Evolutionary conservation across 2,888 invertebrate species (phyloP).

Genomic region (Heliconius hortense): DNA sequence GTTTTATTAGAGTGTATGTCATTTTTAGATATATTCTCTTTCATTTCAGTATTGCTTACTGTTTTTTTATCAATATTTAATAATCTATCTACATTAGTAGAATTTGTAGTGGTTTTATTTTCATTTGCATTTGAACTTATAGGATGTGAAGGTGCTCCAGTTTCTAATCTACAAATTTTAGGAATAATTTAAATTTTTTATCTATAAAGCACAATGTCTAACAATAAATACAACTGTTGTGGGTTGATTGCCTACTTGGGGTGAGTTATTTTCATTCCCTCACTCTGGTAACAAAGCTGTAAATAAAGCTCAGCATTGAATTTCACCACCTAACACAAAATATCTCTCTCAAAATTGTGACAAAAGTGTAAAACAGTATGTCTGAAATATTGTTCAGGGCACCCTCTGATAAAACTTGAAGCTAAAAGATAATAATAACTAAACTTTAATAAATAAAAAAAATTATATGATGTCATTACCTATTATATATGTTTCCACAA

Average conservation of each 20-base stretch:
- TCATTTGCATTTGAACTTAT: slow-evolving; percentile 41
- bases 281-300: too few relatives aligned
- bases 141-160: slow-evolving; percentile 41
- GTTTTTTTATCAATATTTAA: slow-evolving; percentile 44
- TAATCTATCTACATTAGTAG: slow-evolving; percentile 38
- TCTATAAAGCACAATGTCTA: too few relatives aligned
- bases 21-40: slow-evolving; percentile 46
- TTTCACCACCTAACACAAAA: background rate
- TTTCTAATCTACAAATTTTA: slow-evolving; percentile 43
- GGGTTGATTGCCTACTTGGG: too few relatives aligned
- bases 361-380: background rate
- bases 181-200: background rate
- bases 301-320: too few relatives aligned
- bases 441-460: background rate
- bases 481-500: slow-evolving; percentile 34
- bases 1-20: background rate
- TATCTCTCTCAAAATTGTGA: background rate
- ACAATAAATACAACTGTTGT: too few relatives aligned
- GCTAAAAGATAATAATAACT: background rate
- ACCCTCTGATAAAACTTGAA: background rate
- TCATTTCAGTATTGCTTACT: slow-evolving; percentile 39
- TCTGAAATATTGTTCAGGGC: background rate
- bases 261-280: too few relatives aligned
- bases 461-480: slow-evolving; percentile 10
- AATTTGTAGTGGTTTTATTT: slow-evolving; percentile 37